Evolutionary conservation across 2,888 invertebrate species (phyloP), one percentile per base, ranked within the genome.

Genomic region (Dichetophora obliterata): DNA sequence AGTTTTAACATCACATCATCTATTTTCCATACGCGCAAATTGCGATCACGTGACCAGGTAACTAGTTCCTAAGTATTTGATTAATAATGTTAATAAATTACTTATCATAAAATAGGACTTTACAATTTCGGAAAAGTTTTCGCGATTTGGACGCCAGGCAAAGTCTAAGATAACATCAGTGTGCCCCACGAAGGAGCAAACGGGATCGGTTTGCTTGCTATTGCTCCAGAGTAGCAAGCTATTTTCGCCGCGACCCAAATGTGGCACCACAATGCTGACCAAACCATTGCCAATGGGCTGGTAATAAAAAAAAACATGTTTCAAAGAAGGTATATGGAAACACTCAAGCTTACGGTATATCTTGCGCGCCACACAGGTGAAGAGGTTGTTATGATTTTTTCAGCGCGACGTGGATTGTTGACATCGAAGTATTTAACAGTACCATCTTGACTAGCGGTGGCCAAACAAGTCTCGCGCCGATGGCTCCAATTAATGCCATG

Each of bases 401-500:
- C 97, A 3, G 96, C 94, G 82, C 95, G 92, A 81, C 95, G 91
- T 5, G 96, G 95, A 91, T 95, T 96, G 80, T 93, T 94, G 2
- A 95, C 94, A 88, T 98, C 96, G 90, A 97, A 98, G 89, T 97
- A 96, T 90, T 98, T 98, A 2, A 98, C 97, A 69, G 96, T 96
- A 75, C 96, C 95, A 90, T 98, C 98, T 90, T 98, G 97, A 90
- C 98, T 97, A 77, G 96, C 96, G 9, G 98, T 97, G 61, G 95
- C 95, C 77, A 96, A 89, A 85, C 95, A 95, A 81, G 94, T 95
- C 89, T 96, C 96, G 84, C 94, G 93, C 80, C 92, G 93, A 16
- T 95, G 95, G 89, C 95, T 96, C 98, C 98, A 98, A 88, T 98
- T 98, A 50, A 98, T 92, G 65, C 98, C 97, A 87, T 97, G 95